Conservation (phyloP, 1,140 invertebrate genomes). For the Pachypsylla venusta region DNA sequence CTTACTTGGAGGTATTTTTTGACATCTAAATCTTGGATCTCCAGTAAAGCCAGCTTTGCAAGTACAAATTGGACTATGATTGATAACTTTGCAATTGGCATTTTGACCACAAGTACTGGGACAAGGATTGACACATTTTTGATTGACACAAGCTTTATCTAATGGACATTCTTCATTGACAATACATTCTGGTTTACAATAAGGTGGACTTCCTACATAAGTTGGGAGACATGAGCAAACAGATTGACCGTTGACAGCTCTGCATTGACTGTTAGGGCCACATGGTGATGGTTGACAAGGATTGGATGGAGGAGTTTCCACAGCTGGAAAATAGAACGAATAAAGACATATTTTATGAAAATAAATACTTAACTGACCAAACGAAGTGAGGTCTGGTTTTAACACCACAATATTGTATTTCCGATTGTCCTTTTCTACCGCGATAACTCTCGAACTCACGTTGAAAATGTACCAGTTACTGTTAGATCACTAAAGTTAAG, state of each 20-base stretch:
- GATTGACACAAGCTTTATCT: conserved; percentile 41
- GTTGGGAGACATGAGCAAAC: conserved; percentile 44
- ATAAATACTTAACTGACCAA: too few relatives aligned
- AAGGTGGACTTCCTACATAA: conserved; percentile 42
- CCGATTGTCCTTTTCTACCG: too few relatives aligned
- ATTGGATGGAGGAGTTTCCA: too few relatives aligned
- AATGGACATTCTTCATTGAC: conserved; percentile 41
- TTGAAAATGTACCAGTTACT: too few relatives aligned
- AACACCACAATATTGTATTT: too few relatives aligned
- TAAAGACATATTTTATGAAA: too few relatives aligned
- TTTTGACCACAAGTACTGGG: conserved; percentile 44
- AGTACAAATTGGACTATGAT: conserved; percentile 38
- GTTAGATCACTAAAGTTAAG: too few relatives aligned
- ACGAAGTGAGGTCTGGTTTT: too few relatives aligned
- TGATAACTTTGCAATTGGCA: conserved; percentile 39
- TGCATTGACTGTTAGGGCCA: conserved; percentile 51
- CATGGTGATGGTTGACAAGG: conserved; percentile 59
- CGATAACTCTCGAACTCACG: too few relatives aligned
- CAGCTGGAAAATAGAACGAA: too few relatives aligned
- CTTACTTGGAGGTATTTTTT: neutral
- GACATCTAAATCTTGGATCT: conserved; percentile 30
- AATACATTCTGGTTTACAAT: conserved; percentile 45
- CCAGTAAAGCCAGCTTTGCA: conserved; percentile 38
- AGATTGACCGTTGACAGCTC: conserved; percentile 38
- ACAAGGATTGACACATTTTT: conserved; percentile 40